Evolutionary conservation across 1,140 invertebrate genomes (phyloP).

Genomic region (Cotesia typhae): DNA sequence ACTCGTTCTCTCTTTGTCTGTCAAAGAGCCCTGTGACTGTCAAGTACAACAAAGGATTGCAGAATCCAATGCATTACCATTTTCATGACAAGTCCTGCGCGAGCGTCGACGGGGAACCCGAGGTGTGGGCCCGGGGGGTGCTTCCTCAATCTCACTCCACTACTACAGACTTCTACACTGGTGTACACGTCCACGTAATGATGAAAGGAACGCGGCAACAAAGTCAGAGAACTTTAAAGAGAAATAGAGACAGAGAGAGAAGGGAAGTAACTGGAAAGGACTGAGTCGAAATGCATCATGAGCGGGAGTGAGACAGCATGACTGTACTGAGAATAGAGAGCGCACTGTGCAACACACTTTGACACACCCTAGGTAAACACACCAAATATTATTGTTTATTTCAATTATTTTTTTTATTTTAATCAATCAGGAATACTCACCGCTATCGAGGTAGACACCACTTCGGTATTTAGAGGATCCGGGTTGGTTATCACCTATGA

Average conservation of each 20-base stretch:
- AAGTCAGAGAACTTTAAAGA: not conserved
- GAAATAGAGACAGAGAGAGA: constrained; percentile 14
- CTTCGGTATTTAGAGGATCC: constrained; percentile 16
- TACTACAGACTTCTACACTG: no score
- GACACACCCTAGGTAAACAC: constrained; percentile 57
- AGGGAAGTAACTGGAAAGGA: constrained; percentile 12
- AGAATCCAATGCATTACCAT: constrained; percentile 53
- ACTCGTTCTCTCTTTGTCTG: not conserved
- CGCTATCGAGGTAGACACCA: constrained; percentile 5
- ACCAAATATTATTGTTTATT: constrained; percentile 22
- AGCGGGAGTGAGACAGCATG: constrained; percentile 13
- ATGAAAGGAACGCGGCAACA: not conserved
- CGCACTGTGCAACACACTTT: constrained; percentile 40
- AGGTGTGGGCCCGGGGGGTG: constrained; percentile 29
- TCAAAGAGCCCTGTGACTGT: constrained; percentile 8
- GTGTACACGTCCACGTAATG: not conserved
- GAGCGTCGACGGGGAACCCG: constrained; percentile 34
- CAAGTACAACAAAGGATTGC: constrained; percentile 44
- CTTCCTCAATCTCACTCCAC: not conserved
- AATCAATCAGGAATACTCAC: constrained; percentile 11
- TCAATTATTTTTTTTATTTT: constrained; percentile 18
- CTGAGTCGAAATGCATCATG: constrained; percentile 9
- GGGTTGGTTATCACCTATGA: constrained; percentile 40
- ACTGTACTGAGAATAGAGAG: constrained; percentile 22
- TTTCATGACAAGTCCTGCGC: constrained; percentile 49